Percentiles rank a stretch among this genome's conserved stretches.
These are phyloP conservation scores for Thalassaphorura encarpata DNA, from an alignment of 1,140 invertebrate species.

Conservation along the genomic window DNA sequence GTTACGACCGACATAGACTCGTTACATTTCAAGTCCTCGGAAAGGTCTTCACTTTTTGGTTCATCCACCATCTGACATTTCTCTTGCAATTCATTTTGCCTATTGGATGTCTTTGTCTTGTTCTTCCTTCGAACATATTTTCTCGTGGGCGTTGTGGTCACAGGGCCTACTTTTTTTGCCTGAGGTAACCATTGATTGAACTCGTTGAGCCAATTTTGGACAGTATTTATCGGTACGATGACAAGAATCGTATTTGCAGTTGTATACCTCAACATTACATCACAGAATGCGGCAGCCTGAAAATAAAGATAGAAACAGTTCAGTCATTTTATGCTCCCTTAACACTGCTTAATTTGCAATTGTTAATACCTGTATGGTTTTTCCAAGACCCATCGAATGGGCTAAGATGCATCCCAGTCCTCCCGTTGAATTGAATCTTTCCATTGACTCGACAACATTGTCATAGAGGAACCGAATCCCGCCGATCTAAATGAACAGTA, in stretches of 20 bases:
- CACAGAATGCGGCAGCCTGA: conserved; percentile 79
- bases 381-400: conserved; percentile 99
- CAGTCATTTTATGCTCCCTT: not conserved
- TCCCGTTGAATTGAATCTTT: conserved; percentile 72
- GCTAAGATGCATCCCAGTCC: conserved; percentile 97
- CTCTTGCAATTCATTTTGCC: too few relatives aligned
- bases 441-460: conserved; percentile 87
- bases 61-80: too few relatives aligned
- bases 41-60: not conserved
- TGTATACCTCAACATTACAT: conserved; percentile 87
- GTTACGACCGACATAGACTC: not conserved
- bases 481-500: conserved; percentile 59
- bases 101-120: too few relatives aligned
- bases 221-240: conserved; percentile 97
- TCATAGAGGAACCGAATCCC: conserved; percentile 93
- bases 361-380: conserved; percentile 73
- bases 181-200: conserved; percentile 91
- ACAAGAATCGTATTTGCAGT: conserved; percentile 79
- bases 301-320: conserved; percentile 17
- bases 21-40: not conserved
- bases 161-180: conserved; percentile 2
- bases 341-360: not conserved
- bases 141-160: too few relatives aligned
- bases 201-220: conserved; percentile 97
- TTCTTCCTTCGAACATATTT: too few relatives aligned